Conservation (phyloP, 2,113 vertebrate species). For the Gopherus evgoodei region DNA sequence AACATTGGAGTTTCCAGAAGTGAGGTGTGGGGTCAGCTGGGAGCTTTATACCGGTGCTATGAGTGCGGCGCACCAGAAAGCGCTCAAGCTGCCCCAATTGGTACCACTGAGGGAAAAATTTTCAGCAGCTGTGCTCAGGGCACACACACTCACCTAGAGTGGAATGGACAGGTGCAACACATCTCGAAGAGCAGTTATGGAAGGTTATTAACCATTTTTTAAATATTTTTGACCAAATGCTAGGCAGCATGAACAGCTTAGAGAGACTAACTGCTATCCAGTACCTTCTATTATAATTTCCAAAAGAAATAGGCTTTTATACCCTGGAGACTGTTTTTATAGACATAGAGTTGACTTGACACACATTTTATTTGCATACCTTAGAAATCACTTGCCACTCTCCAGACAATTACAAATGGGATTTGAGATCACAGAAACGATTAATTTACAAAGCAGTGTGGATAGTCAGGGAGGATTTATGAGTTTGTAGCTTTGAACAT, state of each 20-base stretch:
- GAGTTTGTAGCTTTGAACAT: background rate
- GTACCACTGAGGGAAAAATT: background rate
- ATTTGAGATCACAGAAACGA: background rate
- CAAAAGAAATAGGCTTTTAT: background rate
- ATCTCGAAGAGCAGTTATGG: background rate
- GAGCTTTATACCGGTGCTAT: background rate
- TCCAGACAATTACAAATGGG: background rate
- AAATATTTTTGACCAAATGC: background rate
- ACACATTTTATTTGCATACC: background rate
- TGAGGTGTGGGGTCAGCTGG: background rate
- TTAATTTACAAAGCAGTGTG: background rate
- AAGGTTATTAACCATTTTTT: background rate
- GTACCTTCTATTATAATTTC: background rate
- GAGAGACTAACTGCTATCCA: background rate
- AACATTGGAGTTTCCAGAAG: background rate
- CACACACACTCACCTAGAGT: background rate
- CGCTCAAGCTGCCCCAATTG: background rate
- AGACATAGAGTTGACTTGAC: background rate
- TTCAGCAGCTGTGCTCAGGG: background rate
- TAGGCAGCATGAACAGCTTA: background rate
- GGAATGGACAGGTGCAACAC: background rate
- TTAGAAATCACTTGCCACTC: background rate
- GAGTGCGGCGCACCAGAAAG: accelerated
- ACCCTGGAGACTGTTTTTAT: background rate
- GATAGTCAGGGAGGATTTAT: background rate